Conservation (phyloP, 2,797 vertebrate species). For the Aotus griseimembra region DNA sequence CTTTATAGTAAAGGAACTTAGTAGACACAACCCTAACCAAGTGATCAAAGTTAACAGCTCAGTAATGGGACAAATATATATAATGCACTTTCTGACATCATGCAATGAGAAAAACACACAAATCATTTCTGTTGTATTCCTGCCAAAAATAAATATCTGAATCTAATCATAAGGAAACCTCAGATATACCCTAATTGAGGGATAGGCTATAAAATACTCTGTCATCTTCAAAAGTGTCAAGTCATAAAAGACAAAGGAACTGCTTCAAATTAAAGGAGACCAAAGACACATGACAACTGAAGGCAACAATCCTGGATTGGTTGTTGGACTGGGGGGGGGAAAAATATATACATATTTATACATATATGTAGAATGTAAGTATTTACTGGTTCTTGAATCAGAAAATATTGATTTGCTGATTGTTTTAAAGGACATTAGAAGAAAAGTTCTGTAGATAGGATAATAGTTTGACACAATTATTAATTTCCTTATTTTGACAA, state of each 20-base stretch:
- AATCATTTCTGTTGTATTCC: neutral
- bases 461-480: neutral
- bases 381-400: neutral
- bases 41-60: neutral
- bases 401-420: neutral
- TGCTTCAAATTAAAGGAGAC: neutral
- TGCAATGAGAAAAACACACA: neutral
- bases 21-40: neutral
- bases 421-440: neutral
- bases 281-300: neutral
- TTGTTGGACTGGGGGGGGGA: neutral
- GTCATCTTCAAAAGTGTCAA: neutral
- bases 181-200: neutral
- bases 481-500: neutral
- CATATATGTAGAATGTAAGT: neutral
- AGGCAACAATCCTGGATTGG: neutral
- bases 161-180: neutral
- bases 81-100: neutral
- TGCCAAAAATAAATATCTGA: neutral
- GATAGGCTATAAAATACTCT: neutral
- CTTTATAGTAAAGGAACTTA: neutral
- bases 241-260: neutral
- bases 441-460: neutral
- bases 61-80: neutral
- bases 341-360: no score